Conservation (phyloP, 2,113 vertebrate genomes). For the Plecotus auritus region DNA sequence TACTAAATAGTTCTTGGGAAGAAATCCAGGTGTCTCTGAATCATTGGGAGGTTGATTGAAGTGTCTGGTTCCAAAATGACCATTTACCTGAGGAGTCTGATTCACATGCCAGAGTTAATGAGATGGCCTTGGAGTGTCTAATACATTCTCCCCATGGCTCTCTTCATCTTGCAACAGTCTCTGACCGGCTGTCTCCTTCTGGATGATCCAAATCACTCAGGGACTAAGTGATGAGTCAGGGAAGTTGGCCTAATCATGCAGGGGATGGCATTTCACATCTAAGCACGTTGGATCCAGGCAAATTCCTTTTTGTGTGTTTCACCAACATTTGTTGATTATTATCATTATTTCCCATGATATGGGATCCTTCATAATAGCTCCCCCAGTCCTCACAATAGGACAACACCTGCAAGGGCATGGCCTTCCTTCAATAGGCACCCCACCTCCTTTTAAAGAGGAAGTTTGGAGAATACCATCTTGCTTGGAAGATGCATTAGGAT, state of each 20-base stretch:
- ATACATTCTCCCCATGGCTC: background rate
- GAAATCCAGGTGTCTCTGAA: constrained; percentile 59
- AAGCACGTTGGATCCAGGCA: background rate
- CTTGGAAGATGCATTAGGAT: background rate
- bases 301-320: background rate
- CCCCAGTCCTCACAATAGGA: background rate
- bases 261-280: background rate
- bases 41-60: constrained; percentile 55
- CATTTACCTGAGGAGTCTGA: constrained; percentile 62
- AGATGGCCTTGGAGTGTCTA: constrained; percentile 64
- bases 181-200: background rate
- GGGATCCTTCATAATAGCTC: background rate
- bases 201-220: background rate
- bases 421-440: background rate
- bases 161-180: background rate
- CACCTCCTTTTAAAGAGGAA: background rate
- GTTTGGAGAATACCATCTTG: background rate
- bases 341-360: background rate
- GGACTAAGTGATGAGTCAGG: background rate
- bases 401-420: background rate
- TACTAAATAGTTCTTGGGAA: constrained; percentile 20
- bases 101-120: constrained; percentile 64
- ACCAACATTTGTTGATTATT: background rate
- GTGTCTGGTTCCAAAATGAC: constrained; percentile 47
- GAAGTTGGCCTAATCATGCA: background rate